Evolutionary conservation across 2,797 vertebrate species (phyloP).

Genomic region (Smutsia temminckii): DNA sequence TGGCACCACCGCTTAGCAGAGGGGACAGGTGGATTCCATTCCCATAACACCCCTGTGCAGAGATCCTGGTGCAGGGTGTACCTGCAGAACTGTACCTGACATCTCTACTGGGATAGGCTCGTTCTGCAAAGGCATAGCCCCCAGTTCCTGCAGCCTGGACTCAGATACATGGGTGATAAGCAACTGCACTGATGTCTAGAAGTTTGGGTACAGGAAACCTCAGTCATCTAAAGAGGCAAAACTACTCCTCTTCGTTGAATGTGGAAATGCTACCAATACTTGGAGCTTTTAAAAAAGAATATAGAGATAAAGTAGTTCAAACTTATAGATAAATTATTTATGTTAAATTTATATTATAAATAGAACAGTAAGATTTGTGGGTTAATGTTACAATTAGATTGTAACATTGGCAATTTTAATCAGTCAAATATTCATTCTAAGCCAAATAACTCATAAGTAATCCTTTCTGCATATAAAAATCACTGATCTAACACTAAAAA

Average conservation of each 20-base stretch:
- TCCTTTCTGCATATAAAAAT: constrained; percentile 35
- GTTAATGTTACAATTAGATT: constrained; percentile 39
- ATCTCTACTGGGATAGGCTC: not conserved
- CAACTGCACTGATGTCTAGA: not conserved
- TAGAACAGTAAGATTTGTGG: constrained; percentile 21
- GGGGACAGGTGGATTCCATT: not conserved
- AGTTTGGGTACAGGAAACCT: not conserved
- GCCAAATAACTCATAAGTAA: constrained; percentile 28
- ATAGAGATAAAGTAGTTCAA: constrained; percentile 19
- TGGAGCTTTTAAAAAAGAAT: constrained; percentile 4
- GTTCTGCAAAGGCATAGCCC: not conserved
- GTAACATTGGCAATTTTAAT: constrained; percentile 39
- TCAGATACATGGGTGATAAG: not conserved
- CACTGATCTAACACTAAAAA: constrained; percentile 6
- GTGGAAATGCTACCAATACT: not conserved
- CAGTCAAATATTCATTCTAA: constrained; percentile 29
- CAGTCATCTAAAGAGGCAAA: not conserved
- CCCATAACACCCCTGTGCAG: not conserved
- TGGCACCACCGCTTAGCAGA: not conserved
- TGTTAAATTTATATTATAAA: constrained; percentile 46
- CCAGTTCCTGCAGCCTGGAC: not conserved
- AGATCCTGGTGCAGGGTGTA: not conserved
- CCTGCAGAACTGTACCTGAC: not conserved
- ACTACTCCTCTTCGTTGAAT: not conserved
- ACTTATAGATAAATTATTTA: not conserved